A percentile compares a stretch with the other conserved stretches of the same genome.
phyloP scores from a whole-genome alignment of 1,140 invertebrate species.

The Psilanteris sp. region DNA sequence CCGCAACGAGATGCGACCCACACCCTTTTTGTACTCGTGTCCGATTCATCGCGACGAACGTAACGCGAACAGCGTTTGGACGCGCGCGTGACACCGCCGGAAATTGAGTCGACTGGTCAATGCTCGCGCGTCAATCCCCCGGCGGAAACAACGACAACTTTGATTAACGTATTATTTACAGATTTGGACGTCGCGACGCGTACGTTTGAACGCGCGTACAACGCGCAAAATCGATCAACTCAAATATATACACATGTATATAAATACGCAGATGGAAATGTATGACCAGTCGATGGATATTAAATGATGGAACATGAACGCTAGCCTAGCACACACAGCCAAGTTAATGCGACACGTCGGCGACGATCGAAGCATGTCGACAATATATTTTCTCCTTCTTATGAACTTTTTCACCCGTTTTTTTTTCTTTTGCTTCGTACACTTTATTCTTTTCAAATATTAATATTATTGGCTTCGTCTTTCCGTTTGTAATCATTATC shows the following conservation, averaged over 20 bases:
- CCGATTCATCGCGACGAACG: slow-evolving; percentile 20
- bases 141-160: slow-evolving; percentile 44
- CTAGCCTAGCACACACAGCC: slow-evolving; percentile 79
- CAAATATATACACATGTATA: slow-evolving; percentile 54
- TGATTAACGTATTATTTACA: slow-evolving; percentile 54
- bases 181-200: slow-evolving; percentile 18
- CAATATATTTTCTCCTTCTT: slow-evolving; percentile 16
- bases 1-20: slow-evolving; percentile 5
- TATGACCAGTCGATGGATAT: slow-evolving; percentile 56
- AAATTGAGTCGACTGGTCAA: slow-evolving; percentile 14
- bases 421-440: background rate
- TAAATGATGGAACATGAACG: slow-evolving; percentile 70
- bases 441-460: no score
- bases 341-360: slow-evolving; percentile 73
- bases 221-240: slow-evolving; percentile 28
- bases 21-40: slow-evolving; percentile 27
- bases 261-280: slow-evolving; percentile 54
- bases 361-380: slow-evolving; percentile 65
- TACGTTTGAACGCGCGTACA: slow-evolving; percentile 3
- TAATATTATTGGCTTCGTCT: background rate
- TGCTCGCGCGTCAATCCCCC: slow-evolving; percentile 8
- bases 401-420: background rate
- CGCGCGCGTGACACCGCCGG: slow-evolving; percentile 11
- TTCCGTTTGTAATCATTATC: slow-evolving; percentile 60
- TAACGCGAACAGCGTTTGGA: slow-evolving; percentile 4